Evolutionary conservation across 2,888 invertebrate species (phyloP).

Genomic region (Cerastis leucographa): DNA sequence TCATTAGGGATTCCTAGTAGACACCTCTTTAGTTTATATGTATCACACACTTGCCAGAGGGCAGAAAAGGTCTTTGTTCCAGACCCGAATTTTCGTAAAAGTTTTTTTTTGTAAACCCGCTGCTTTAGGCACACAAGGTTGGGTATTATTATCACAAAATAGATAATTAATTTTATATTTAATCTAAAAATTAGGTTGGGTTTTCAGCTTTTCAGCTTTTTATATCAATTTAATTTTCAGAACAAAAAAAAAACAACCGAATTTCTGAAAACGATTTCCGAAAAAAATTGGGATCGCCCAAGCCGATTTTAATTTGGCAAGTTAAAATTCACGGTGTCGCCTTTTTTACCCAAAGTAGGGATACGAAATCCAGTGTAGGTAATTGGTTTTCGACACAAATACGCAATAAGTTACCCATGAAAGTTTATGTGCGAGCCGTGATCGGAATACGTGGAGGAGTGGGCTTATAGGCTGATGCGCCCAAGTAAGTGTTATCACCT

Average conservation of each 20-base stretch:
- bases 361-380: slow-evolving; percentile 75
- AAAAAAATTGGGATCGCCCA: slow-evolving; percentile 53
- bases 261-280: slow-evolving; percentile 14
- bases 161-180: slow-evolving; percentile 10
- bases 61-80: slow-evolving; percentile 17
- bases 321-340: slow-evolving; percentile 71
- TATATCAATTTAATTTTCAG: background rate
- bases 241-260: slow-evolving; percentile 7
- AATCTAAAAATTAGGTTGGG: background rate
- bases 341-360: slow-evolving; percentile 72
- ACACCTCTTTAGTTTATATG: slow-evolving; percentile 49
- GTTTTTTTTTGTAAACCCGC: background rate
- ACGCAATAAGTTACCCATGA: slow-evolving; percentile 83
- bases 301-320: slow-evolving; percentile 69
- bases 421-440: slow-evolving; percentile 80
- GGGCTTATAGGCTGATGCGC: slow-evolving; percentile 70
- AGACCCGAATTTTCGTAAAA: background rate
- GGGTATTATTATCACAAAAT: too few species aligned
- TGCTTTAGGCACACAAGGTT: slow-evolving; percentile 5
- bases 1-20: slow-evolving; percentile 55
- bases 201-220: background rate
- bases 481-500: slow-evolving; percentile 72
- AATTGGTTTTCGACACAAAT: slow-evolving; percentile 85
- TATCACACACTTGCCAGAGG: slow-evolving; percentile 27
- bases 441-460: slow-evolving; percentile 72